phyloP scores from a whole-genome alignment of 1,140 invertebrate species.

The Drosophila repletoides region DNA sequence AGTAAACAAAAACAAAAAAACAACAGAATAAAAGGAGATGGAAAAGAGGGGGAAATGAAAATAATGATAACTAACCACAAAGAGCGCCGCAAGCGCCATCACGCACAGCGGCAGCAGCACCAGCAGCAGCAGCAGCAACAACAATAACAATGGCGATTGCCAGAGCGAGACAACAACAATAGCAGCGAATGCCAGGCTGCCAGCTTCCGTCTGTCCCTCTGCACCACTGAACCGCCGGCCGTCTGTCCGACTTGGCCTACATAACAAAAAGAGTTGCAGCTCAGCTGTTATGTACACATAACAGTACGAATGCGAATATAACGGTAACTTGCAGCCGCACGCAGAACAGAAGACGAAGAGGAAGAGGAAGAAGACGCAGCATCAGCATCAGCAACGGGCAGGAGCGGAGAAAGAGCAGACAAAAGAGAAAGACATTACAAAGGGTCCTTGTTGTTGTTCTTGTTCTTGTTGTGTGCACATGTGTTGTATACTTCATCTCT shows the following conservation, averaged over 20 bases:
- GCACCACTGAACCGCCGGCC: no score
- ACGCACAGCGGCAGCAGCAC: conserved; percentile 9
- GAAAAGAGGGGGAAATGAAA: conserved; percentile 62
- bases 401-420: no score
- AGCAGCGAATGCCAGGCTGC: conserved; percentile 3
- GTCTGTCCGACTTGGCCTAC: conserved; percentile 67
- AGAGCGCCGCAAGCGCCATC: conserved; percentile 50
- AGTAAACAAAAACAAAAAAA: conserved; percentile 20
- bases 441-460: no score
- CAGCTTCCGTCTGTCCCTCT: conserved; percentile 36
- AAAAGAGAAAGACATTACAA: not conserved
- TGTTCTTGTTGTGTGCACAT: conserved; percentile 9
- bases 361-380: conserved; percentile 24
- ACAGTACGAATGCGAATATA: not conserved
- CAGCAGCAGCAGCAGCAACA: not conserved
- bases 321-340: conserved; percentile 7
- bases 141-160: conserved; percentile 28
- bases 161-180: conserved; percentile 37
- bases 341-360: not conserved
- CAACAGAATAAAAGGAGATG: conserved; percentile 37
- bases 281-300: conserved; percentile 2
- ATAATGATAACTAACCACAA: conserved; percentile 76
- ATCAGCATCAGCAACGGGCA: no score
- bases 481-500: conserved; percentile 2
- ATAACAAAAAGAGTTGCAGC: conserved; percentile 74